phyloP scores from a whole-genome alignment of 2,888 invertebrate genomes.

The Auanema sp. region DNA sequence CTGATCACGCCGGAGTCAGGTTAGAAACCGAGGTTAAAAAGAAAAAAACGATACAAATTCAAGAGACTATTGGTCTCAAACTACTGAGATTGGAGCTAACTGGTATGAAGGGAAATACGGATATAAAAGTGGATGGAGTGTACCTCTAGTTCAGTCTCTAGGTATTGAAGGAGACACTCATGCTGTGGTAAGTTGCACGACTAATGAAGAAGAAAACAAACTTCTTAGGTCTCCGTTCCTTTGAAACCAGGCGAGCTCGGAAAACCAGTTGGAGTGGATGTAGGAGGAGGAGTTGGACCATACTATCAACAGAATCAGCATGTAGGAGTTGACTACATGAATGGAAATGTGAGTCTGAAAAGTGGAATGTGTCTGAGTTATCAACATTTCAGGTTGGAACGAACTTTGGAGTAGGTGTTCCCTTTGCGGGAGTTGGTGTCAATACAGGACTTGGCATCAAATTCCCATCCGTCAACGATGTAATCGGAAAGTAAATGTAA shows the following conservation, averaged over 20 bases:
- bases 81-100: slow-evolving; percentile 51
- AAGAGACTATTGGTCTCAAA: slow-evolving; percentile 58
- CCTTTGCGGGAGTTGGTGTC: slow-evolving; percentile 55
- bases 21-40: slow-evolving; percentile 12
- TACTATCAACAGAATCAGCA: slow-evolving; percentile 60
- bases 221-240: slow-evolving; percentile 43
- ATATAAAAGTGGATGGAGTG: slow-evolving; percentile 50
- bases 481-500: slow-evolving; percentile 19
- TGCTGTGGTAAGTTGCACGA: slow-evolving; percentile 14
- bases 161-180: slow-evolving; percentile 50
- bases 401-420: slow-evolving; percentile 57
- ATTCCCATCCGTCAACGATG: slow-evolving; percentile 42
- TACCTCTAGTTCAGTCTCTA: slow-evolving; percentile 52
- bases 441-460: slow-evolving; percentile 43
- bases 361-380: background rate
- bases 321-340: slow-evolving; percentile 53
- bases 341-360: slow-evolving; percentile 42
- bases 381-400: slow-evolving; percentile 29
- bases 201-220: background rate
- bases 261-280: slow-evolving; percentile 52
- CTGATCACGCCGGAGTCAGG: slow-evolving; percentile 51
- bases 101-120: slow-evolving; percentile 53
- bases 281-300: slow-evolving; percentile 55
- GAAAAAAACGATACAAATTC: slow-evolving; percentile 8
- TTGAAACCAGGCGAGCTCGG: slow-evolving; percentile 48